phyloP scores from a whole-genome alignment of 2,888 invertebrate species.

The Linyphia triangularis region DNA sequence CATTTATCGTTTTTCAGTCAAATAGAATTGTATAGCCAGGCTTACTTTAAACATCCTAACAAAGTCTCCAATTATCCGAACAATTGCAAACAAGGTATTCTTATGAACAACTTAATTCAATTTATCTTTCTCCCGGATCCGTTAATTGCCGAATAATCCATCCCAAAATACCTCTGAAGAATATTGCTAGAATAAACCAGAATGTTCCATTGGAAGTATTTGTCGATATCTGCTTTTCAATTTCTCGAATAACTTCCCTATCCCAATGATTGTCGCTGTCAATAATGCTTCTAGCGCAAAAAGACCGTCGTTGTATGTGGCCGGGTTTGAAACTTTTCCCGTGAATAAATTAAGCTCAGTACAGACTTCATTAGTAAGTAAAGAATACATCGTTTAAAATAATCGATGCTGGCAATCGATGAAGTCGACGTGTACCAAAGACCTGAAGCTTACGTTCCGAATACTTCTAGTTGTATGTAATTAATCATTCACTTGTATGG shows the following conservation, averaged over 20 bases:
- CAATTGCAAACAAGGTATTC: neutral
- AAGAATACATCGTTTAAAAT: constrained; percentile 57
- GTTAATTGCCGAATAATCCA: constrained; percentile 30
- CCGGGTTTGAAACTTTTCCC: neutral
- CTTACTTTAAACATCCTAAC: neutral
- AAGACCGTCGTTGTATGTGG: constrained; percentile 25
- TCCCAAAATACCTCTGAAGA: neutral
- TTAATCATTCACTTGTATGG: constrained; percentile 53
- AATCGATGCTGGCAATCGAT: constrained; percentile 45
- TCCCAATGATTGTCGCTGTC: constrained; percentile 35
- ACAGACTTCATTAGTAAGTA: constrained; percentile 34
- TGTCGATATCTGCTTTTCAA: constrained; percentile 41
- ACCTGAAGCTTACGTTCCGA: constrained; percentile 44
- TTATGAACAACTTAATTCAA: constrained; percentile 6
- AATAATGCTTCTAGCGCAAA: constrained; percentile 3
- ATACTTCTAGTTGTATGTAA: constrained; percentile 37
- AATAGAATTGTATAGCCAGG: neutral
- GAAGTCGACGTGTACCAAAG: neutral
- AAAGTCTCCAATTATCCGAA: neutral
- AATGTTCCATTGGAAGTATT: constrained; percentile 2
- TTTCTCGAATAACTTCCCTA: constrained; percentile 28
- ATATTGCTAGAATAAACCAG: neutral
- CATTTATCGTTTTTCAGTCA: neutral
- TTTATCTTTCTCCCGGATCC: constrained; percentile 15
- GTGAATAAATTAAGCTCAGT: constrained; percentile 53